Evolutionary conservation across 2,113 vertebrate genomes (phyloP), one percentile per base, ranked within the genome.

Genomic region (rabbit (Oryctolagus cuniculus)): DNA sequence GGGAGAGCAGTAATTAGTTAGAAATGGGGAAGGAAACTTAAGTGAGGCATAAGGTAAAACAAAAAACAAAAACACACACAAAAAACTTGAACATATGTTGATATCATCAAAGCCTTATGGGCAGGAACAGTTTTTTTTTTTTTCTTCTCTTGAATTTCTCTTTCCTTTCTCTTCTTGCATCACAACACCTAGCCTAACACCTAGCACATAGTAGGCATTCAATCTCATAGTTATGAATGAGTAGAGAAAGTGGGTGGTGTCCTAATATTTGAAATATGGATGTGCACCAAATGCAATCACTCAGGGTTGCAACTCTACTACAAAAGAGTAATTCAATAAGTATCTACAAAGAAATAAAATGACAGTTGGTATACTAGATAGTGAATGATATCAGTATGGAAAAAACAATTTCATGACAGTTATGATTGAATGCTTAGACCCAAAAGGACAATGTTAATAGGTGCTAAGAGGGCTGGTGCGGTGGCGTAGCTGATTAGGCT

Each of bases 281-380:
- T n/a, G n/a, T n/a, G n/a, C n/a, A n/a, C n/a, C n/a, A n/a, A n/a
- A n/a, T n/a, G n/a, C n/a, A n/a, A n/a, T n/a, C 12, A 31, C 6
- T 66, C 64, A 88, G 66, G 70, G 92, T n/a, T 66, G 31, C 66
- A 10, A 88, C 49, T 67, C 38, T 84, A 36, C 16, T 79, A 79
- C n/a, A 53, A 74, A 86, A 53, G 31, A 31, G 66, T 25, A 79
- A 86, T 58, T 86, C 63, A 74, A 12, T 66, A 69, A 82, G 4
- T 77, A 66, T 53, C 91, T 90, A 36, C 29, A 61, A 72, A 72
- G 31, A 64, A 72, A 96, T 83, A 36, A 93, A 53, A 91, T 77
- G 9, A 88, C 10, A 22, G 74, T 78, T 72, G 87, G 44, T 44
- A 44, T 44, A 44, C 44, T 11, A 89, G 53, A 53, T 36, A 69